Conservation (phyloP, 1,140 invertebrate genomes). For the Palaemon carinicauda region DNA sequence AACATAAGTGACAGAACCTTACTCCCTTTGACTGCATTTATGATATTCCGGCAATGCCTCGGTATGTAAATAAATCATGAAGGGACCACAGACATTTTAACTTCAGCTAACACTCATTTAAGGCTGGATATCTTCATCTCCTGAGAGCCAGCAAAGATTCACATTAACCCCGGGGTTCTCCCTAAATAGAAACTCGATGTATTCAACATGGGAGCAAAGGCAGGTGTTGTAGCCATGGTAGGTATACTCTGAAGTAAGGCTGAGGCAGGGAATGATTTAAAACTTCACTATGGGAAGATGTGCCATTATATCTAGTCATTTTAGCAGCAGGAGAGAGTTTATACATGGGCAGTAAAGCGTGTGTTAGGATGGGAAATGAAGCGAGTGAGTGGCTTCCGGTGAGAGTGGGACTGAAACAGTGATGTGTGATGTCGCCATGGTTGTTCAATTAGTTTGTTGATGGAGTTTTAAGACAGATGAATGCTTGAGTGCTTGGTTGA, state of each 20-base stretch:
- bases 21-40: no score
- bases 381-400: no score
- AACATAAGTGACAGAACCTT: not conserved
- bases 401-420: no score
- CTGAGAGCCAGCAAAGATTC: not conserved
- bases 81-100: not conserved
- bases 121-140: not conserved
- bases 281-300: no score
- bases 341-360: no score
- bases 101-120: not conserved
- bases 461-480: no score
- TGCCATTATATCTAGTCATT: no score
- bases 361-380: no score
- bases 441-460: no score
- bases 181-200: not conserved
- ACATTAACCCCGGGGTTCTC: not conserved
- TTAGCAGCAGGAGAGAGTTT: no score
- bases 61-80: not conserved
- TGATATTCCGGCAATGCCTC: not conserved
- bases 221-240: not conserved
- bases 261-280: not conserved
- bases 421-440: no score
- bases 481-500: no score
- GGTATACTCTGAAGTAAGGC: not conserved
- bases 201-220: not conserved